Evolutionary conservation across 2,888 invertebrate species (phyloP).

Genomic region (Coelinius sp.): DNA sequence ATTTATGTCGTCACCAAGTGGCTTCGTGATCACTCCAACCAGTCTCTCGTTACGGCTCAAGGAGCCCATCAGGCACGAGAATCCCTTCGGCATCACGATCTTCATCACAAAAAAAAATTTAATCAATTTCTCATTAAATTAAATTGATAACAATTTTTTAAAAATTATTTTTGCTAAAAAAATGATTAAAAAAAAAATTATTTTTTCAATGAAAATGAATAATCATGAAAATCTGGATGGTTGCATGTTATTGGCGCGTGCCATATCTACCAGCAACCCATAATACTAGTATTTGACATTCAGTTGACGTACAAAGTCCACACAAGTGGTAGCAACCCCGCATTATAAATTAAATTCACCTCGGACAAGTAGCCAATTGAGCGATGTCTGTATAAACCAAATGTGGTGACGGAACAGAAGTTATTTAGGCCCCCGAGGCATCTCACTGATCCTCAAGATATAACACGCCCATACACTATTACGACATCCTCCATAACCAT

Average conservation of each 20-base stretch:
- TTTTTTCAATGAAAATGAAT: too few species aligned
- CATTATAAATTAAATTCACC: constrained; percentile 26
- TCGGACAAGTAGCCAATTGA: neutral
- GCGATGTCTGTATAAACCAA: constrained; percentile 8
- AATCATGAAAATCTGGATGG: neutral
- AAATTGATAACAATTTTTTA: too few species aligned
- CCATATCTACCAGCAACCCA: neutral
- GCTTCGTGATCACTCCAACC: constrained; percentile 41
- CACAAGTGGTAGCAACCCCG: constrained; percentile 22
- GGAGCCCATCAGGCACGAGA: constrained; percentile 47
- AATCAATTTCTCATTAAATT: neutral
- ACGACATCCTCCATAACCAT: constrained; percentile 7
- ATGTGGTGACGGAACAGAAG: constrained; percentile 15
- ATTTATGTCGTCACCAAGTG: constrained; percentile 49
- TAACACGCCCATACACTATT: constrained; percentile 14
- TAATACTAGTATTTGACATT: neutral
- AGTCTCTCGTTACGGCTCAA: constrained; percentile 46
- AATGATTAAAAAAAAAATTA: neutral
- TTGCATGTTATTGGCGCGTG: constrained; percentile 1
- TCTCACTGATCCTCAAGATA: constrained; percentile 1
- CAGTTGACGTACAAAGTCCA: neutral
- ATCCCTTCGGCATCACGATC: constrained; percentile 47
- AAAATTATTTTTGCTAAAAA: neutral
- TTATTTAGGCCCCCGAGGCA: constrained; percentile 13
- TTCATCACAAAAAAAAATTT: neutral